Conservation (phyloP, 2,888 invertebrate genomes). For the Graphium colonna region DNA sequence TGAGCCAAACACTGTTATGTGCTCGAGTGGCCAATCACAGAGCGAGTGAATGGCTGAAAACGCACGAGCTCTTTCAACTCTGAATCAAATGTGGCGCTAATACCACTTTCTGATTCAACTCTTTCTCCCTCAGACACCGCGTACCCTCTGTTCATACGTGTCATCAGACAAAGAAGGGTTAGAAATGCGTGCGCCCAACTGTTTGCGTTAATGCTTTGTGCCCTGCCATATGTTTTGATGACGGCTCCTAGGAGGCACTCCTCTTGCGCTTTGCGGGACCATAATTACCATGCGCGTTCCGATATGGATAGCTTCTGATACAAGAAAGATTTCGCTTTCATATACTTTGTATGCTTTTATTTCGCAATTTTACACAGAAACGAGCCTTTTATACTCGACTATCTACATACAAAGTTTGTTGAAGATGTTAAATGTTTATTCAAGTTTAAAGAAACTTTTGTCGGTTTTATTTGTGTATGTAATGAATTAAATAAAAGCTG, state of each 20-base stretch:
- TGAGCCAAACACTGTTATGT: not conserved
- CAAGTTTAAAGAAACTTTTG: too few relatives aligned
- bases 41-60: not conserved
- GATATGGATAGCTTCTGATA: not conserved
- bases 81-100: conserved; percentile 21
- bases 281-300: conserved; percentile 2
- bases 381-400: too few relatives aligned
- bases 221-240: conserved; percentile 19
- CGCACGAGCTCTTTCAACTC: conserved; percentile 5
- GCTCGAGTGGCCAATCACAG: conserved; percentile 8
- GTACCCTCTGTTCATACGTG: conserved; percentile 20
- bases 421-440: too few relatives aligned
- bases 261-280: conserved; percentile 6
- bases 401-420: too few relatives aligned
- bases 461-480: too few relatives aligned
- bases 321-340: too few relatives aligned
- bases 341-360: not conserved
- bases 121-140: conserved; percentile 20
- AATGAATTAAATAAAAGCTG: too few relatives aligned
- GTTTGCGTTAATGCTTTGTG: conserved; percentile 23
- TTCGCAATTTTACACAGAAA: too few relatives aligned
- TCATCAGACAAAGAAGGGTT: conserved; percentile 23
- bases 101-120: conserved; percentile 23
- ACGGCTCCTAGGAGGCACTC: conserved; percentile 9
- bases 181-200: conserved; percentile 22